phyloP scores from a whole-genome alignment of 2,113 vertebrate genomes.

The Dicrurus megarhynchus region DNA sequence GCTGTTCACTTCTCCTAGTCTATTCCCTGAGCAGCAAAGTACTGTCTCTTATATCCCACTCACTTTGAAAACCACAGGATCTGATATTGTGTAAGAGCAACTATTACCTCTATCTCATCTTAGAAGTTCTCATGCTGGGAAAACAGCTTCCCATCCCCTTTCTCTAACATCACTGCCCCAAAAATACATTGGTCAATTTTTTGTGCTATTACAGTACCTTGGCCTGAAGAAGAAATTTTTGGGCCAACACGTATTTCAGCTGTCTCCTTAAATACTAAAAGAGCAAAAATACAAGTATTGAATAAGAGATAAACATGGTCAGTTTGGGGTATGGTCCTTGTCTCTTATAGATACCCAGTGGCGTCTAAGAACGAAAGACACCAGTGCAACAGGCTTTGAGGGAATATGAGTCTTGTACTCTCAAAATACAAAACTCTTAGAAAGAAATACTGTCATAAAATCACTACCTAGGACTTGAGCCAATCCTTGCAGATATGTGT shows the following conservation, averaged over 20 bases:
- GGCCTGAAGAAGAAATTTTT: background rate
- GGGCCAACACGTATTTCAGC: background rate
- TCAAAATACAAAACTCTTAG: background rate
- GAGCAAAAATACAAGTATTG: background rate
- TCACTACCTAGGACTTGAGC: background rate
- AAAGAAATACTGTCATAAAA: background rate
- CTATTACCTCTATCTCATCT: background rate
- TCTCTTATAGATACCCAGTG: background rate
- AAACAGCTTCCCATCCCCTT: background rate
- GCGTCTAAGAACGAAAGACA: background rate
- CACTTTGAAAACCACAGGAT: conserved; percentile 10
- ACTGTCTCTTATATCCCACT: background rate
- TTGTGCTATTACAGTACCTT: background rate
- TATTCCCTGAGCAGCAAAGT: background rate
- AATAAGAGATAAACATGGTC: background rate
- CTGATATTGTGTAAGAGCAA: background rate
- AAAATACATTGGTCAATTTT: background rate
- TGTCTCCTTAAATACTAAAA: background rate
- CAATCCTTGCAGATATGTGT: background rate
- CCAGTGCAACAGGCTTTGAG: background rate
- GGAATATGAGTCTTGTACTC: background rate
- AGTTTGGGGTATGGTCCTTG: background rate
- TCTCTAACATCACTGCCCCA: background rate
- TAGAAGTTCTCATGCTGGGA: background rate
- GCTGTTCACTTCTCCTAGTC: conserved; percentile 52